Conservation (phyloP, 2,797 vertebrate genomes). For the Setipinna tenuifilis region DNA sequence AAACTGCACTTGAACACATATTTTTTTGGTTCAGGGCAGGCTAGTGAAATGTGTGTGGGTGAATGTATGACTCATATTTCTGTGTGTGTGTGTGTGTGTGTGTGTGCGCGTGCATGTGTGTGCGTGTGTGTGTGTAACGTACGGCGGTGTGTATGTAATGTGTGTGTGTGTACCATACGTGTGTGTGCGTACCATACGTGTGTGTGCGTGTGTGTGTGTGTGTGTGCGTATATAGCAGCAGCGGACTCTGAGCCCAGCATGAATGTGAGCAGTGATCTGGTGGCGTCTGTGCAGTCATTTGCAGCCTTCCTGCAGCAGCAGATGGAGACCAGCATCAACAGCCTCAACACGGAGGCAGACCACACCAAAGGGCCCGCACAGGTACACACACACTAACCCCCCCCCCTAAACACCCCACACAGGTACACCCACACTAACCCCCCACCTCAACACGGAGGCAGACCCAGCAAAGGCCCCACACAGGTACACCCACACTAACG, state of each 20-base stretch:
- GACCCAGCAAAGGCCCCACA: no score
- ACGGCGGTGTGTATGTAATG: not conserved
- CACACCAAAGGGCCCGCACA: not conserved
- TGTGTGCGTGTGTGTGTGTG: not conserved
- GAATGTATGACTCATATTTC: no score
- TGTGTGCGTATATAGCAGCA: not conserved
- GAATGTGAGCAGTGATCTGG: constrained; percentile 63
- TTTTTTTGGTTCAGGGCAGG: not conserved
- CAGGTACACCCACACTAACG: no score
- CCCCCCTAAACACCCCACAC: no score
- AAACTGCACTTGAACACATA: not conserved
- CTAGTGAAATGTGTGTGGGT: not conserved
- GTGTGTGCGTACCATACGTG: no score
- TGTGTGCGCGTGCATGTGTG: not conserved
- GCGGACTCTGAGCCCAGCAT: constrained; percentile 55
- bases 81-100: not conserved
- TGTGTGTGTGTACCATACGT: no score
- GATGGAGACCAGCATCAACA: constrained; percentile 44
- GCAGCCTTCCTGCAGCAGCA: constrained; percentile 68
- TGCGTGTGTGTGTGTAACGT: not conserved
- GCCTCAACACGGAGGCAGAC: constrained; percentile 29
- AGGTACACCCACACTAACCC: not conserved
- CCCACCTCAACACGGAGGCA: no score
- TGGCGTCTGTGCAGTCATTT: constrained; percentile 69
- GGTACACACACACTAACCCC: no score